A percentile compares a stretch with the other conserved stretches of the same genome.
phyloP scores from a whole-genome alignment of 2,888 invertebrate species.

The Pseudococcus longispinus region DNA sequence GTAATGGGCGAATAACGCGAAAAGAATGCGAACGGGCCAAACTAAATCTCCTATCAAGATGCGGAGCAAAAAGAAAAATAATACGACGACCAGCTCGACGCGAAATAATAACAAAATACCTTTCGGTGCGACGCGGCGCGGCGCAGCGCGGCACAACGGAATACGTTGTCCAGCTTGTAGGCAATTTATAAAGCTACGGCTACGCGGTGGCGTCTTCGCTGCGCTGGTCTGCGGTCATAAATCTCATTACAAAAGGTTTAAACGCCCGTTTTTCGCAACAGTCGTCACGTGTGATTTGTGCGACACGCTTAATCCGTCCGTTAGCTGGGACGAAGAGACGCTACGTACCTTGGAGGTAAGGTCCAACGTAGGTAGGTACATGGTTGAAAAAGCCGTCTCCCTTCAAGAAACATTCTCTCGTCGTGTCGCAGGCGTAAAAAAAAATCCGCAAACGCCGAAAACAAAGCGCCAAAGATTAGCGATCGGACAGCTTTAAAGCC shows the following conservation, averaged over 20 bases:
- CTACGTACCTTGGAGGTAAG: not conserved
- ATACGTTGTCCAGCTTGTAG: not conserved
- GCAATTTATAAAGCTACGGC: not conserved
- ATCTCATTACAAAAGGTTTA: slow-evolving; percentile 26
- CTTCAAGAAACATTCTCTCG: not conserved
- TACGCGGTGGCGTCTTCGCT: not conserved
- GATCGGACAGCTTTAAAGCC: slow-evolving; percentile 8
- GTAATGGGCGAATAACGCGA: not conserved
- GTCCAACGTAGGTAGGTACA: no score
- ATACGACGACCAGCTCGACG: not conserved
- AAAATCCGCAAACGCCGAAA: not conserved
- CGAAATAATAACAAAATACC: slow-evolving; percentile 26
- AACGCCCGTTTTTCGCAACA: not conserved
- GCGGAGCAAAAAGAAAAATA: not conserved
- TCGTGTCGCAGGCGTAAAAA: not conserved
- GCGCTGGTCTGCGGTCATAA: not conserved
- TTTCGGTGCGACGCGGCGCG: not conserved
- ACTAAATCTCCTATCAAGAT: not conserved
- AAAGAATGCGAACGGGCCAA: not conserved
- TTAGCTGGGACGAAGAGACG: not conserved
- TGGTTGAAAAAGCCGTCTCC: not conserved
- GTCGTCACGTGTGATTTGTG: slow-evolving; percentile 10
- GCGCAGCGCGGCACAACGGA: not conserved
- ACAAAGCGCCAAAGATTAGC: slow-evolving; percentile 15
- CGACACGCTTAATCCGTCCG: not conserved